Base-by-base conservation (phyloP, 1,140 invertebrate genomes). In the Neotoxoptera formosana region DNA sequence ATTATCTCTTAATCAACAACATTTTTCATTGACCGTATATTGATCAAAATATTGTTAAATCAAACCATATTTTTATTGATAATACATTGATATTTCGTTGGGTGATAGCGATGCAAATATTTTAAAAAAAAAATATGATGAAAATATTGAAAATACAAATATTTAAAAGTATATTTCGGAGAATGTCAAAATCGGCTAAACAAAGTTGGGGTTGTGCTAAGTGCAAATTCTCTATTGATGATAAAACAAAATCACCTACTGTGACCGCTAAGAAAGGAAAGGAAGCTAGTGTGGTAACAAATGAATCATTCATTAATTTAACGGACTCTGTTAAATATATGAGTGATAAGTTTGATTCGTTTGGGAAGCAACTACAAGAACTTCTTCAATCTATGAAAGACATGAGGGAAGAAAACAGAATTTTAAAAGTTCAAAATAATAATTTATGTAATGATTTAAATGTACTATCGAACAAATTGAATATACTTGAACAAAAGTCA, bases 291-390 rank as follows among this genome's bases (percentile, higher is more conserved):
- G 11, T 48, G n/a, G 23, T 47, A 45, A 48, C 34, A 2, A 81
- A 81, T 17, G 34, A 30, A 17, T n/a, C n/a, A 81, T 17, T 81
- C 76, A n/a, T 81, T 36, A 81, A 36, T 34, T 81, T 81, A 11
- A 81, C 34, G n/a, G 34, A 81, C 14, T 81, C n/a, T 4, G 76
- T 81, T 81, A 81, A 34, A 53, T 88, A 34, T 45, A 89, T 89
- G 88, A 89, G 88, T 41, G 34, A 89, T 2, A 89, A 36, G 25
- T 89, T 89, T 89, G 51, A 89, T 36, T 4, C 48, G 48, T 89
- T 89, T 89, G 88, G 88, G 23, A 36, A 89, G 3, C 88, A 89
- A 89, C 47, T 89, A 56, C n/a, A 89, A 89, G 51, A 89, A 56
- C 34, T 89, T 53, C 20, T 89, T 53, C 41, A 51, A 1, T 89